These are phyloP conservation scores for Drosophila gaucha DNA, from an alignment of 2,888 invertebrate species.

Conservation along the genomic window DNA sequence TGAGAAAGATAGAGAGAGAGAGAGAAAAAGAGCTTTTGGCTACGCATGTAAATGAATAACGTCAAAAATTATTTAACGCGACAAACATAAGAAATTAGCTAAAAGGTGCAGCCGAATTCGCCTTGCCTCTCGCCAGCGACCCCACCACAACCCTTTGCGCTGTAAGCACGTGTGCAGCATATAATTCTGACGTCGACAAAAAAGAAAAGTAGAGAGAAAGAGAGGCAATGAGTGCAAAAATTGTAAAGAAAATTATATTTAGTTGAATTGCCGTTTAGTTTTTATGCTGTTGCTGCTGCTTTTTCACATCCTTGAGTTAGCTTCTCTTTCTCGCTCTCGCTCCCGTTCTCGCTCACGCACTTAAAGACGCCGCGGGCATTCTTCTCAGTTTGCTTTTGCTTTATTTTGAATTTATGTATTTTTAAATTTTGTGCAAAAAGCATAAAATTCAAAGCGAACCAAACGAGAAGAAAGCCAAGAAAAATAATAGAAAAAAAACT, in stretches of 20 bases:
- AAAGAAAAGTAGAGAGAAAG: slow-evolving; percentile 4
- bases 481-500: slow-evolving; percentile 19
- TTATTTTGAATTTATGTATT: slow-evolving; percentile 66
- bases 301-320: slow-evolving; percentile 42
- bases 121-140: not conserved
- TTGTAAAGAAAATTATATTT: slow-evolving; percentile 40
- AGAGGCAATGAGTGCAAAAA: slow-evolving; percentile 27
- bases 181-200: slow-evolving; percentile 21
- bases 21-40: slow-evolving; percentile 41
- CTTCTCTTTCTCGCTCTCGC: slow-evolving; percentile 19
- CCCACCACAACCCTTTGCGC: not conserved
- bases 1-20: slow-evolving; percentile 8
- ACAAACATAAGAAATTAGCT: slow-evolving; percentile 66
- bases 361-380: slow-evolving; percentile 43
- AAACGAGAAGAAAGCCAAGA: slow-evolving; percentile 36
- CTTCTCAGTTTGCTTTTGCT: slow-evolving; percentile 34
- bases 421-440: slow-evolving; percentile 62
- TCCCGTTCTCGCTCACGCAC: slow-evolving; percentile 26
- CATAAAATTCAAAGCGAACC: slow-evolving; percentile 54
- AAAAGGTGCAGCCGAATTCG: slow-evolving; percentile 36
- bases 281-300: slow-evolving; percentile 20
- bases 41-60: slow-evolving; percentile 60
- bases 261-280: slow-evolving; percentile 45
- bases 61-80: slow-evolving; percentile 55
- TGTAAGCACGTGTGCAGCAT: slow-evolving; percentile 52